A percentile compares a stretch with the other conserved stretches of the same genome.
Evolutionary conservation across 1,140 invertebrate genomes (phyloP).

Genomic region (Trachymyrmex cornetzi): DNA sequence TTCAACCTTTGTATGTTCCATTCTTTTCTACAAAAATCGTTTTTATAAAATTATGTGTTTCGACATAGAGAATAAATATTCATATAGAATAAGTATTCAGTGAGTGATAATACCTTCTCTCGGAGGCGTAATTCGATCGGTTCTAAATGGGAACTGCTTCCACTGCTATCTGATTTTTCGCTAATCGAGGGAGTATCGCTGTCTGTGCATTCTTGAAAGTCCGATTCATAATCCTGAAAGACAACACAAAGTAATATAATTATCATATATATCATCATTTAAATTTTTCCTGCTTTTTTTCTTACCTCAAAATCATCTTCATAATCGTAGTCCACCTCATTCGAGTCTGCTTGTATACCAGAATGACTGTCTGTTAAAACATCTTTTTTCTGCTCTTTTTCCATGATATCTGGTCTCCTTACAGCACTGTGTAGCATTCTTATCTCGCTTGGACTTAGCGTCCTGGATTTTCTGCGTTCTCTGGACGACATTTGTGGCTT

Average conservation of each 20-base stretch:
- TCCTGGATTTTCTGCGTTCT: conserved; percentile 78
- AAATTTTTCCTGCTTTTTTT: not conserved
- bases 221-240: conserved; percentile 87
- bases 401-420: not conserved
- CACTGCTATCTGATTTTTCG: conserved; percentile 77
- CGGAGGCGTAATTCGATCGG: conserved; percentile 80
- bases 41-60: conserved; percentile 22
- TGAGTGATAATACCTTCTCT: conserved; percentile 75
- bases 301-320: conserved; percentile 87
- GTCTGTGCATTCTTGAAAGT: conserved; percentile 87
- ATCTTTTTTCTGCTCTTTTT: conserved; percentile 39
- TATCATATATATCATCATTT: not conserved
- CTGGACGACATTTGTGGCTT: conserved; percentile 38
- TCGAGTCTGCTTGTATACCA: not conserved
- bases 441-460: conserved; percentile 82
- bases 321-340: conserved; percentile 79
- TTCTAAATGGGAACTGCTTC: conserved; percentile 73
- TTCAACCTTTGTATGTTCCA: conserved; percentile 83
- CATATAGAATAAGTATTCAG: conserved; percentile 2
- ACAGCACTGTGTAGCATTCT: conserved; percentile 74
- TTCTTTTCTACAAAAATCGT: conserved; percentile 70
- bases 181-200: conserved; percentile 82
- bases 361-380: not conserved
- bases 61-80: not conserved
- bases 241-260: not conserved